Evolutionary conservation across 2,113 vertebrate genomes (phyloP), one percentile per base, ranked within the genome.

Genomic region (Vireo altiloquus): DNA sequence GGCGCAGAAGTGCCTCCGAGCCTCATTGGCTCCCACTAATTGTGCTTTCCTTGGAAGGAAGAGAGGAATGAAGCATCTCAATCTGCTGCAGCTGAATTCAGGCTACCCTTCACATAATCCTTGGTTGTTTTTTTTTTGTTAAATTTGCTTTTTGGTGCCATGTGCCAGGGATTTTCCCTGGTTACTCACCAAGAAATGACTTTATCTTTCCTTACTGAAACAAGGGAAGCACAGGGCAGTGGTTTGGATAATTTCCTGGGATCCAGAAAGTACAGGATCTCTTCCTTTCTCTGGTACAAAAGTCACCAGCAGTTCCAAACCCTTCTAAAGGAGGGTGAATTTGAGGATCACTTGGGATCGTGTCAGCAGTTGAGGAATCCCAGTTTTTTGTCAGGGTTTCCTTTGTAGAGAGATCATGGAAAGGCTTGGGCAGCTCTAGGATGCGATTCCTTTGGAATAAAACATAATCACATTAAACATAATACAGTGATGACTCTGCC

Each of bases 401-500:
- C 9, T 56, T 37, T 69, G 20, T 53, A 56, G 18, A 21, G 13
- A 14, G 30, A n/a, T 30, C 25, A 19, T 60, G 39, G 28, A 37
- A 63, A 82, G 6, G 11, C 6, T 30, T 7, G 30, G 24, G 19
- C n/a, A 28, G 7, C 22, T 71, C 30, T n/a, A n/a, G 9, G 35
- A 30, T 1, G 6, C 35, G 11, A 54, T 66, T 50, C 4, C 42
- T 69, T 50, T 31, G 31, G 37, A 64, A 52, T 47, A 24, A 91
- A 71, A 46, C 4, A 11, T 16, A 19, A 44, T 17, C 5, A 66
- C 9, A 5, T 54, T n/a, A 50, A 64, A 31, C 3, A 18, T 14
- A 64, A 69, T 24, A 39, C 0, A 1, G 24, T 22, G 31, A 44
- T 14, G 44, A 0, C 21, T 66, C 3, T 49, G 11, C 9, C 52